Conservation (phyloP, 2,888 invertebrate species). For the Panzeria rudis region DNA sequence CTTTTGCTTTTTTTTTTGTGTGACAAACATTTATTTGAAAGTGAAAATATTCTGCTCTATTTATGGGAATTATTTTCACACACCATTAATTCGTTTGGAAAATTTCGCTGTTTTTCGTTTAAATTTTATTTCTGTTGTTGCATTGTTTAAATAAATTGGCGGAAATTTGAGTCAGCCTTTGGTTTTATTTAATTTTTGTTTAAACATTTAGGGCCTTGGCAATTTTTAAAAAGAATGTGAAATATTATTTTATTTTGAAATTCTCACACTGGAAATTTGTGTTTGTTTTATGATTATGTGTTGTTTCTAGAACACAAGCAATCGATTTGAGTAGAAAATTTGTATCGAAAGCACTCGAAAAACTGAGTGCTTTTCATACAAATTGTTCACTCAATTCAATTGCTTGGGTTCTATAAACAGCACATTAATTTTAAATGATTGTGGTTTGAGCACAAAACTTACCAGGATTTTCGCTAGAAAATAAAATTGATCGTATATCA, state of each 20-base stretch:
- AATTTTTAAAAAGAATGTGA: neutral
- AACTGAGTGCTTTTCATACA: no score
- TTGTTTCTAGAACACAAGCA: no score
- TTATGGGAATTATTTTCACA: slow-evolving; percentile 48
- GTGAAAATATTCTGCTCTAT: neutral
- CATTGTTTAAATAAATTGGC: neutral
- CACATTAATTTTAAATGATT: slow-evolving; percentile 10
- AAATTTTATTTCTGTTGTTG: slow-evolving; percentile 18
- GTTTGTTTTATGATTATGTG: neutral
- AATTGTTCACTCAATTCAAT: no score
- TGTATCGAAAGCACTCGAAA: no score
- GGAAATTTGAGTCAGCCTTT: no score
- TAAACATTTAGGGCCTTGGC: neutral
- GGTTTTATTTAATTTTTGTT: neutral
- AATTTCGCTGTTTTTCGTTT: slow-evolving; percentile 10
- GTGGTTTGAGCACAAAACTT: neutral
- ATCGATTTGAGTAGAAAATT: no score
- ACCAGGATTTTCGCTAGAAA: neutral
- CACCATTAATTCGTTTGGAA: slow-evolving; percentile 32
- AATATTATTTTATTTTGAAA: neutral
- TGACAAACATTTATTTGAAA: slow-evolving; percentile 12
- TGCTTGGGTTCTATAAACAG: no score
- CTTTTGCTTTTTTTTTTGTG: neutral
- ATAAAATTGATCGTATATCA: neutral
- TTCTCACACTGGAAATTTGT: slow-evolving; percentile 4